Conservation (phyloP, 2,888 invertebrate species). For the Stegana nigrithorax region DNA sequence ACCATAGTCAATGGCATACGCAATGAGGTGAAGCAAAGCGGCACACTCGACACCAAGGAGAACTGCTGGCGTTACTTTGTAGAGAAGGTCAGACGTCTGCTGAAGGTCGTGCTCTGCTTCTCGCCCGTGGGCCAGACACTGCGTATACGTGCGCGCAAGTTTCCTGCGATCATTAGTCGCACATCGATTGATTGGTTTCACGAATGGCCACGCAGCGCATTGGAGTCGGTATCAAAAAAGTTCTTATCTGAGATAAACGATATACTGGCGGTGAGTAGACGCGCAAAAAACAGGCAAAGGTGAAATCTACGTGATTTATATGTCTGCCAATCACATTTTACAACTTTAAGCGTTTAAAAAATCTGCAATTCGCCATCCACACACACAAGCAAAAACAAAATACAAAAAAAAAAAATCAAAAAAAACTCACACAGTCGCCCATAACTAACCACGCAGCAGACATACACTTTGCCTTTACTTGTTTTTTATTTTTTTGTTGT, state of each 20-base stretch:
- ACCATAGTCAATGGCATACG: conserved; percentile 83
- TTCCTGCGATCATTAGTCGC: conserved; percentile 93
- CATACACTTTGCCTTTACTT: too few relatives aligned
- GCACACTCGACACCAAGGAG: conserved; percentile 86
- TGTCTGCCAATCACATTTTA: conserved; percentile 1
- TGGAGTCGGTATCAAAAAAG: conserved; percentile 88
- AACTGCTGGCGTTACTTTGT: conserved; percentile 97
- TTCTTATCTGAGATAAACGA: conserved; percentile 84
- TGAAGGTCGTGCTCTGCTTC: conserved; percentile 92
- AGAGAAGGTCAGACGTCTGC: conserved; percentile 82
- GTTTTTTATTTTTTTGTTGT: conserved; percentile 8
- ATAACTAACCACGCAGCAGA: too few relatives aligned
- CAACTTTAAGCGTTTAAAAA: conserved; percentile 22
- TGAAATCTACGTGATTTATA: conserved; percentile 19
- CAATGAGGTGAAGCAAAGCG: conserved; percentile 85
- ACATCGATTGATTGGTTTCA: conserved; percentile 98
- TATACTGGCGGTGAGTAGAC: conserved; percentile 76
- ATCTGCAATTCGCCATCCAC: too few relatives aligned
- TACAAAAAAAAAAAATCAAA: conserved; percentile 22
- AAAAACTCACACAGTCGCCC: conserved; percentile 17
- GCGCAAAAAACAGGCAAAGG: too few relatives aligned
- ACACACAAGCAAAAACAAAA: conserved; percentile 28
- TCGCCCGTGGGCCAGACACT: conserved; percentile 94
- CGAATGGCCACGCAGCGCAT: conserved; percentile 93
- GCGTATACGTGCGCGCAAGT: conserved; percentile 87